Percentiles rank a stretch among this genome's conserved stretches.
phyloP scores from a whole-genome alignment of 1,140 invertebrate genomes.

The Lanistes nyassanus region DNA sequence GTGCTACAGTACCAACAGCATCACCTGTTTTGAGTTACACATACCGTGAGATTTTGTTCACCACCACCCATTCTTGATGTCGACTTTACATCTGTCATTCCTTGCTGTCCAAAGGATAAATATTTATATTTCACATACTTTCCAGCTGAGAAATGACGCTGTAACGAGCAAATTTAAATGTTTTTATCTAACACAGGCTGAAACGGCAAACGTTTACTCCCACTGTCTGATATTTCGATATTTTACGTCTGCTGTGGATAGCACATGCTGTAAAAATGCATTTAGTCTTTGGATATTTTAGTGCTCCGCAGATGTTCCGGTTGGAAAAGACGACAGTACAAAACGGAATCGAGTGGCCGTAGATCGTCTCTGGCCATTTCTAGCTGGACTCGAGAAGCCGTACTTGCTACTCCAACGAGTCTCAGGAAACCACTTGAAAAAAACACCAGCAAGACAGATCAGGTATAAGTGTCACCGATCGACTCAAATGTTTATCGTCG shows the following conservation, averaged over 20 bases:
- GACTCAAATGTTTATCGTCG: background rate
- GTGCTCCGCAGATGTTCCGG: too few species aligned
- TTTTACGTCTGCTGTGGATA: background rate
- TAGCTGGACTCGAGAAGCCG: background rate
- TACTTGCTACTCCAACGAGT: background rate
- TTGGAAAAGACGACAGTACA: too few species aligned
- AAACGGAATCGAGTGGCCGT: too few species aligned
- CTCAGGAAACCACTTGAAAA: background rate
- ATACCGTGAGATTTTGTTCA: constrained; percentile 53
- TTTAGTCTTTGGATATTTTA: too few species aligned
- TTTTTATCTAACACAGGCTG: background rate
- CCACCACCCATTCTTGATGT: constrained; percentile 45
- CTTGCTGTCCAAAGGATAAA: background rate
- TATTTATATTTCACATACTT: background rate
- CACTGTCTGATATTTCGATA: background rate
- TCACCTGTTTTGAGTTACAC: background rate
- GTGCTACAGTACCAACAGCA: background rate
- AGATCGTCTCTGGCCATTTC: background rate
- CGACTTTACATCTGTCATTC: constrained; percentile 43
- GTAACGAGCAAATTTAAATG: background rate
- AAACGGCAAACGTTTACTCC: background rate
- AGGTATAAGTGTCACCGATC: constrained; percentile 1
- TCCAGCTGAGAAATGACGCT: background rate
- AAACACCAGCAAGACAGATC: constrained; percentile 12
- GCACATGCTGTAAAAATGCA: too few species aligned